These are phyloP conservation scores for Chalcosyrphus nemorum DNA, from an alignment of 2,888 invertebrate species.

Conservation along the genomic window DNA sequence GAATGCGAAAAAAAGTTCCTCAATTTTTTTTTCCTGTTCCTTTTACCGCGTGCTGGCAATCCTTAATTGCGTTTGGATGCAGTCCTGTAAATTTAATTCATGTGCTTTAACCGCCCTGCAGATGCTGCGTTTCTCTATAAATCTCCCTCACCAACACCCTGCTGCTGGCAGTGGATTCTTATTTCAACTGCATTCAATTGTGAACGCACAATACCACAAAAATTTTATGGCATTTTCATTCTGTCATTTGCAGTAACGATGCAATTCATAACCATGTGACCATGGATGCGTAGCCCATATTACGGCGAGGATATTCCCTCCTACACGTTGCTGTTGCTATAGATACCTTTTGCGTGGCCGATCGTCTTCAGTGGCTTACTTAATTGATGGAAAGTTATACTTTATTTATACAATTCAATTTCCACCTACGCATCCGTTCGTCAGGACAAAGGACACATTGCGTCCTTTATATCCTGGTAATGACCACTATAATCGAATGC, in stretches of 20 bases:
- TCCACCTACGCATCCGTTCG: neutral
- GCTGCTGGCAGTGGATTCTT: neutral
- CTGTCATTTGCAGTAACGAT: conserved; percentile 20
- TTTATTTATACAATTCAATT: conserved; percentile 28
- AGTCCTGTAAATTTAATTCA: conserved; percentile 18
- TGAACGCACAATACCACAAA: neutral
- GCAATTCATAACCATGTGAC: conserved; percentile 9
- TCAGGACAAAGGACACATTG: neutral
- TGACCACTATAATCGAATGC: conserved; percentile 4
- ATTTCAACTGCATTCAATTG: conserved; percentile 10
- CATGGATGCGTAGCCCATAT: neutral
- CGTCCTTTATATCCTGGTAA: neutral
- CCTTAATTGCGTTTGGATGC: conserved; percentile 37
- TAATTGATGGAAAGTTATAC: conserved; percentile 16
- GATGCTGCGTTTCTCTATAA: neutral
- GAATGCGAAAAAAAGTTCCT: neutral
- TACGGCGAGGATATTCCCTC: neutral
- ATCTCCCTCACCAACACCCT: neutral
- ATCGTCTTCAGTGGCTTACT: neutral
- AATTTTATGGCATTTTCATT: neutral
- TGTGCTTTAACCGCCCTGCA: neutral
- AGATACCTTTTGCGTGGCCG: neutral
- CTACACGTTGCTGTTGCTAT: neutral
- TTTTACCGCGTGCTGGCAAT: no score
- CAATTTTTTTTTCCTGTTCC: neutral